Evolutionary conservation across 2,888 invertebrate genomes (phyloP), one percentile per base, ranked within the genome.

Genomic region (Conus canariensis): DNA sequence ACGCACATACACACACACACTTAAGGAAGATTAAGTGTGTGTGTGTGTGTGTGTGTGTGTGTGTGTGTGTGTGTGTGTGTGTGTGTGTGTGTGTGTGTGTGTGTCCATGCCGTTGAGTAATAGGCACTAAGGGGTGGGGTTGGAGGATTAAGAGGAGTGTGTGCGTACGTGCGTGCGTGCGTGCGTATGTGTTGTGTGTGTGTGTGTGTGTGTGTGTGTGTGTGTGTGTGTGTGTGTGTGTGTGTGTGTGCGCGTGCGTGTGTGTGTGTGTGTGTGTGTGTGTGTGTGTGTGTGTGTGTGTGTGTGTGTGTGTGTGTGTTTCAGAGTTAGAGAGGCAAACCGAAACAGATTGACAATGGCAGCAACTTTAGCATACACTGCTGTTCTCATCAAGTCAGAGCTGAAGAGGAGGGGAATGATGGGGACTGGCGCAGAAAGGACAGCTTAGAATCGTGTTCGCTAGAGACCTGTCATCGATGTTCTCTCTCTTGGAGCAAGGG

Each of bases 171-270:
- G 70, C 3, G 70, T 70, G 70, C 7, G 70, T 70, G 70, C 7
- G 70, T 70, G 70, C 0, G 19, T 70, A 2, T 70, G 70, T 70
- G 70, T 22, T 70, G 70, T 22, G 70, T 70, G 70, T 22, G 16
- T 83, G 58, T 83, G 56, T 83, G 56, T 56, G 56, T 83, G 70
- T 70, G 70, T 22, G 70, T 70, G 70, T 70, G 70, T 70, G 70
- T 70, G 70, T 70, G 70, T 7, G 19, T 70, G 19, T 70, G 70
- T 70, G 70, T 22, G 67, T 70, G 70, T 22, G 70, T 70, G 70
- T 22, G 16, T 19, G 70, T 22, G 70, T 70, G 70, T 70, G 70
- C 3, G 70, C 3, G 70, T 70, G 70, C 3, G 70, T 70, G 70
- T 70, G 70, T 70, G 70, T 70, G 70, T 70, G 70, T 7, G 19